Evolutionary conservation across 2,113 vertebrate genomes (phyloP).

Genomic region (Serilophus lunatus): DNA sequence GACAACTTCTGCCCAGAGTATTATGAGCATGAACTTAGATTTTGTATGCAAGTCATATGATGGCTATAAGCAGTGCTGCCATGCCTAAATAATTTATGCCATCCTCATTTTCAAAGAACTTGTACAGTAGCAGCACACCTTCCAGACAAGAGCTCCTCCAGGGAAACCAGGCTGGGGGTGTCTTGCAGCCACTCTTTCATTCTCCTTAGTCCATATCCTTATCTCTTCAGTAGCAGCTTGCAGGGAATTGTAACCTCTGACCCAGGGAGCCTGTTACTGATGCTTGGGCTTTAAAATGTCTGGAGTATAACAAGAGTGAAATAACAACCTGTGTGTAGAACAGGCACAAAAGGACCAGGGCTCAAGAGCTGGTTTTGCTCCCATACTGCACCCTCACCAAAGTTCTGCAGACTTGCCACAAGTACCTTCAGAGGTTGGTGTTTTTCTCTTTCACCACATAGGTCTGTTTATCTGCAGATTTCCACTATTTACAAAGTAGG

Average conservation of each 20-base stretch:
- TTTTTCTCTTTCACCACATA: not conserved
- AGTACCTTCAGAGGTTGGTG: not conserved
- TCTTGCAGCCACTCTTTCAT: not conserved
- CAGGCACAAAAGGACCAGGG: not conserved
- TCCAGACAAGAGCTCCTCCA: not conserved
- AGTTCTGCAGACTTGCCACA: not conserved
- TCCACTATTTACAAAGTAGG: not conserved
- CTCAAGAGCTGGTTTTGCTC: not conserved
- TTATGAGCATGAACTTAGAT: not conserved
- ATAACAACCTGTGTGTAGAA: not conserved
- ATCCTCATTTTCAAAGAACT: not conserved
- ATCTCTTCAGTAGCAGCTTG: slow-evolving; percentile 8
- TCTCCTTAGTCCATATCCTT: not conserved
- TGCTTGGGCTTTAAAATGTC: rapidly evolving
- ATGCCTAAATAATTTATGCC: not conserved
- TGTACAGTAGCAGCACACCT: not conserved
- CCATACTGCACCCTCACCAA: not conserved
- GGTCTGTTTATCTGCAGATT: not conserved
- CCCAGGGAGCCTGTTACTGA: not conserved
- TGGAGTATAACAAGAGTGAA: not conserved
- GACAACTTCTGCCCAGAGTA: not conserved
- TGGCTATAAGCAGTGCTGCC: not conserved
- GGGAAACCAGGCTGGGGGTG: not conserved
- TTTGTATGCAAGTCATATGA: not conserved
- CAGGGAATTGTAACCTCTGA: not conserved